These are phyloP conservation scores for Gnathonemus longibarbis DNA, from an alignment of 2,113 vertebrate genomes.

Conservation along the genomic window DNA sequence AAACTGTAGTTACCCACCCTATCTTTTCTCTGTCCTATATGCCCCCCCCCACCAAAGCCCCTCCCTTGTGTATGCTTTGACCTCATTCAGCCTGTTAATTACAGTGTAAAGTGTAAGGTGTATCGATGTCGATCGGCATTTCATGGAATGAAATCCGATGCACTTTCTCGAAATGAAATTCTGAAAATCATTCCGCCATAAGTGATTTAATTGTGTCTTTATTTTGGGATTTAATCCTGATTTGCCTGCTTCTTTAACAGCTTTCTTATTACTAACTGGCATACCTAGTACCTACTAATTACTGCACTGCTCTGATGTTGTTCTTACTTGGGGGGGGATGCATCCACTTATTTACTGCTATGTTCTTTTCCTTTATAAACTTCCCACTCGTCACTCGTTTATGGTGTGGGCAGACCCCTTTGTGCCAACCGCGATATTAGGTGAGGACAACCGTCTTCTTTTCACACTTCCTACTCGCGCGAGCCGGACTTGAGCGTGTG, in stretches of 20 bases:
- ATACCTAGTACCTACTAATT: neutral
- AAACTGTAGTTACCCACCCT: neutral
- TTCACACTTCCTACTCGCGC: slow-evolving; percentile 25
- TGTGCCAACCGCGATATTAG: slow-evolving; percentile 98
- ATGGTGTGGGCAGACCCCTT: slow-evolving; percentile 87
- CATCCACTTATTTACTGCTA: slow-evolving; percentile 24
- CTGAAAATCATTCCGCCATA: neutral
- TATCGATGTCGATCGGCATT: neutral
- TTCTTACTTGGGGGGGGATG: neutral
- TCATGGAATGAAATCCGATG: neutral
- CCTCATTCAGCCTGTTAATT: neutral
- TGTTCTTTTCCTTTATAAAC: slow-evolving; percentile 59
- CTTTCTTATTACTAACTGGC: neutral
- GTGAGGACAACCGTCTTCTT: slow-evolving; percentile 74
- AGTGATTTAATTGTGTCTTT: neutral
- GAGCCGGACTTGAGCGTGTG: slow-evolving; percentile 1
- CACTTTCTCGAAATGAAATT: neutral
- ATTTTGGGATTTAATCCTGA: neutral
- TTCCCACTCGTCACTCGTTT: slow-evolving; percentile 60
- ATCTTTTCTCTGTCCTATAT: neutral
- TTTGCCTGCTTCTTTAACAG: neutral
- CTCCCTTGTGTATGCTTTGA: neutral
- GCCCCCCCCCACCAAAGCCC: neutral
- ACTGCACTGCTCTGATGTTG: slow-evolving; percentile 14
- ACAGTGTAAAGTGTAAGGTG: neutral